phyloP scores from a whole-genome alignment of 2,113 vertebrate species.

The Tyto alba region DNA sequence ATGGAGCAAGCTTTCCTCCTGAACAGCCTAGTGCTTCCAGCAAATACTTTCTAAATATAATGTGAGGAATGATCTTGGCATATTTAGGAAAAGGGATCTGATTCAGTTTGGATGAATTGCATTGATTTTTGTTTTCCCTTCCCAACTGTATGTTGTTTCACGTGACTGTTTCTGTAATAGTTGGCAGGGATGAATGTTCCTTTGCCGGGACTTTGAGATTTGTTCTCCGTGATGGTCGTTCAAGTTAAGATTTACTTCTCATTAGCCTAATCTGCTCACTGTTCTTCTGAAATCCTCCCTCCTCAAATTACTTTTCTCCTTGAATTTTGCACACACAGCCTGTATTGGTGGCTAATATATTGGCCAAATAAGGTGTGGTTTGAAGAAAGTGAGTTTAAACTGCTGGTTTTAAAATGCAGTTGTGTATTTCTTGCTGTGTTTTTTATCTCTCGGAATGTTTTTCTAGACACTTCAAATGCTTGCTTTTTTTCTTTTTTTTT shows the following conservation, averaged over 20 bases:
- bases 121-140: not conserved
- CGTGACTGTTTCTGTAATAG: not conserved
- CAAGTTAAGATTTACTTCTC: not conserved
- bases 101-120: not conserved
- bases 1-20: not conserved
- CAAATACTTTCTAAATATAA: not conserved
- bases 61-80: not conserved
- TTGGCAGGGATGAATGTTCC: not conserved
- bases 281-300: not conserved
- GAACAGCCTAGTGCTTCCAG: not conserved
- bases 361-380: not conserved
- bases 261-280: not conserved
- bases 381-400: not conserved
- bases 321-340: not conserved
- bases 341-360: fast-evolving
- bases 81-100: not conserved
- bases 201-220: not conserved
- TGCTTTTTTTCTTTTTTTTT: not conserved
- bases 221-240: not conserved
- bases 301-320: not conserved
- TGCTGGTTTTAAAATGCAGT: fast-evolving
- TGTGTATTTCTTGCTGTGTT: not conserved
- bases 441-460: not conserved
- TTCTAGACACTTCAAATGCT: not conserved
- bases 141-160: not conserved